A percentile compares a stretch with the other conserved stretches of the same genome.
Evolutionary conservation across 2,113 vertebrate genomes (phyloP).

Genomic region (Brachirus orientalis): DNA sequence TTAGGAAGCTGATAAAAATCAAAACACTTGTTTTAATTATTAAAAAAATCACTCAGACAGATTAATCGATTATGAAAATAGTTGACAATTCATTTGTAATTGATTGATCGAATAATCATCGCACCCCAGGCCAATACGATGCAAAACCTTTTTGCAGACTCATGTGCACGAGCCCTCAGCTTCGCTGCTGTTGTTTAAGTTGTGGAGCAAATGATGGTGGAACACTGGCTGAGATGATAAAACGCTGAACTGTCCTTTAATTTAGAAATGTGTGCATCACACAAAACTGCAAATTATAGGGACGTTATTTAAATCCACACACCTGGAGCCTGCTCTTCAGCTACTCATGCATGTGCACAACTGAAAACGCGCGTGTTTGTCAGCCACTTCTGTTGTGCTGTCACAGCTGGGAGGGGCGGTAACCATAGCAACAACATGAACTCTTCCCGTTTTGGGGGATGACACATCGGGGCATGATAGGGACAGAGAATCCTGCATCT

Average conservation of each 20-base stretch:
- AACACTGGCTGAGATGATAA: constrained; percentile 4
- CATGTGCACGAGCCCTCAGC: no score
- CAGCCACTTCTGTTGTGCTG: constrained; percentile 25
- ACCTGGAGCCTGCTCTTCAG: no score
- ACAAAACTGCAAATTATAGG: constrained; percentile 30
- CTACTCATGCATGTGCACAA: no score
- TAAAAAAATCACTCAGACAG: no score
- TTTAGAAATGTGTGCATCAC: constrained; percentile 15
- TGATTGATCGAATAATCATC: no score
- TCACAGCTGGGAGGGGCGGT: constrained; percentile 13
- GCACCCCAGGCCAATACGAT: no score
- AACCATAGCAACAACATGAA: constrained; percentile 33
- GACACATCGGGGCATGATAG: constrained; percentile 32
- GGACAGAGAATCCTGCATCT: not conserved
- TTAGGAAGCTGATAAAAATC: no score
- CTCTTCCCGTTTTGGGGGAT: constrained; percentile 69
- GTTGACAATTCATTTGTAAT: no score
- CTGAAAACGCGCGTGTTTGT: constrained; percentile 1
- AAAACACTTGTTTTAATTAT: no score
- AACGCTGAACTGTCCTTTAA: constrained; percentile 11
- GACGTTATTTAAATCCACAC: constrained; percentile 17
- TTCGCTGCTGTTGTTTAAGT: not conserved
- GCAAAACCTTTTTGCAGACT: no score
- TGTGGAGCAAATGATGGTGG: not conserved
- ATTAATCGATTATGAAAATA: no score